phyloP scores from a whole-genome alignment of 2,113 vertebrate species.

The Eudyptes chrysolophus region DNA sequence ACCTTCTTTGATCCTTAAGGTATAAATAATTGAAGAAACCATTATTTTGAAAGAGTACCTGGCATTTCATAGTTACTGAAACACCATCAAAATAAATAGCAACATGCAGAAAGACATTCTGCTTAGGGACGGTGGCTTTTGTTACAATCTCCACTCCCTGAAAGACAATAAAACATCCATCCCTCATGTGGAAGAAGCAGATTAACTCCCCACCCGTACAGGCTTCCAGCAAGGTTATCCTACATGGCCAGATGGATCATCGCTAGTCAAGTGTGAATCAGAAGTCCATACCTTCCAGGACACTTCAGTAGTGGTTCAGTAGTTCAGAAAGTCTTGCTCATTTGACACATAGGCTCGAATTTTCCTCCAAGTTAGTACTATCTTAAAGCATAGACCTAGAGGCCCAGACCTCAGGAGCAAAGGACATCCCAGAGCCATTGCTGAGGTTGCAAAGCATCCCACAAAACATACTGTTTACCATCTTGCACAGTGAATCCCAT shows the following conservation, averaged over 20 bases:
- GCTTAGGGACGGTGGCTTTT: not conserved
- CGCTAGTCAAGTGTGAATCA: not conserved
- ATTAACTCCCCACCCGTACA: not conserved
- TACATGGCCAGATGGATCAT: too few species aligned
- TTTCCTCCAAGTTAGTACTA: not conserved
- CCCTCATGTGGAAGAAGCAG: not conserved
- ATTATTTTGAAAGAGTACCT: not conserved
- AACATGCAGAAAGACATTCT: not conserved
- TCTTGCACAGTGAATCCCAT: not conserved
- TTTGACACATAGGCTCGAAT: not conserved
- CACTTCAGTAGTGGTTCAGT: not conserved
- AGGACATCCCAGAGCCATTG: not conserved
- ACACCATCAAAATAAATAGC: not conserved
- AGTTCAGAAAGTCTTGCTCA: not conserved
- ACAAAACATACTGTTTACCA: not conserved
- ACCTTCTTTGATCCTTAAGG: not conserved
- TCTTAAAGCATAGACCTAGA: not conserved
- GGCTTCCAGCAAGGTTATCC: not conserved
- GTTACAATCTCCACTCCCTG: not conserved
- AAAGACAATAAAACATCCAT: not conserved
- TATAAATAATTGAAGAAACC: constrained; percentile 18
- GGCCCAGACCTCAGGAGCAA: not conserved
- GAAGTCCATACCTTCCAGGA: not conserved
- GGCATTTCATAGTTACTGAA: not conserved
- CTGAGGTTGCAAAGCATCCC: not conserved